Evolutionary conservation across 2,888 invertebrate genomes (phyloP), one percentile per base, ranked within the genome.

Genomic region (Ormyrus rosae): DNA sequence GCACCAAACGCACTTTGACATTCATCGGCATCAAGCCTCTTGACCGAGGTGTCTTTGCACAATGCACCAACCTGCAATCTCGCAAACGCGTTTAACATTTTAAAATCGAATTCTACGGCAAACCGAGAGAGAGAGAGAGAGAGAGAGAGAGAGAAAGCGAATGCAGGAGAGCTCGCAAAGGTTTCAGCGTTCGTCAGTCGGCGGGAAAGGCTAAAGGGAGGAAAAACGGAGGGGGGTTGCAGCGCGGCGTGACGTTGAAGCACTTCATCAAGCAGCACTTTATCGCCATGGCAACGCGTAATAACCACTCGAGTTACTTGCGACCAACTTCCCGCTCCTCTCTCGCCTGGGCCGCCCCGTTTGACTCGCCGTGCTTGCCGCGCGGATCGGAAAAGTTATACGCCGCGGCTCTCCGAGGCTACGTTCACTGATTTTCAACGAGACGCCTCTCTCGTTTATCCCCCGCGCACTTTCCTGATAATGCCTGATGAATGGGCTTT

Each of bases 261-360:
- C 86, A 90, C 89, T 90, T 89, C 87, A 90, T 90, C 89, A 90
- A 85, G 83, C 84, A 88, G 89, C 90, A 90, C 90, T 90, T 90
- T 90, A 87, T 90, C 85, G 85, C 85, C 88, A 90, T 90, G 86
- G 89, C 86, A 87, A 90, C 90, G 86, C 87, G 88, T 89, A 89
- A 90, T 89, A 88, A 88, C 88, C 90, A 87, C 89, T 89, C 87
- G 86, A 80, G 77, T 77, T 79, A 75, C 78, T 67, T 75, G 56
- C 60, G 48, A 67, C 51, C 70, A 65, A 70, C 81, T 48, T 55
- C 67, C 34, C 61, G 45, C 19, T 69, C 81, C 69, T 64, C 78
- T 60, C 75, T 45, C 53, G 50, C 64, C 68, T 51, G 2, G 2
- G 34, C 19, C 34, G 34, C 64, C n/a, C 9, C 13, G 51, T 55